Evolutionary conservation across 2,113 vertebrate species (phyloP), one percentile per base, ranked within the genome.

Genomic region (Podiceps cristatus): DNA sequence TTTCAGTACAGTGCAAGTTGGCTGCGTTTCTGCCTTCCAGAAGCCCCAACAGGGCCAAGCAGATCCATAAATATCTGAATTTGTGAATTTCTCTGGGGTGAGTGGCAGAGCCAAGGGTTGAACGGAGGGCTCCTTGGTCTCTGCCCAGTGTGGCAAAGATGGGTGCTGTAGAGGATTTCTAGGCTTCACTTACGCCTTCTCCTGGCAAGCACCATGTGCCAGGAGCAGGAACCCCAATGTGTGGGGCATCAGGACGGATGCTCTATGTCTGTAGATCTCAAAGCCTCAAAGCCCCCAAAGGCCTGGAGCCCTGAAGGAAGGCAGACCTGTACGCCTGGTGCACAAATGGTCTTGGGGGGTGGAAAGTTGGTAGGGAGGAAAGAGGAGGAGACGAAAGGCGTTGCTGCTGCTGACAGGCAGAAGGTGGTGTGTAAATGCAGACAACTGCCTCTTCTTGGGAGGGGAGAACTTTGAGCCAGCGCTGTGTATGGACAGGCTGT

Each of bases 301-400:
- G 50, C 20, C 37, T 40, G 62, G n/a, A 86, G 18, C 24, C 67
- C n/a, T 12, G 11, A 7, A 47, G 50, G 42, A 50, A 16, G 33
- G 16, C 23, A 13, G 5, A 33, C 5, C 45, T 60, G 33, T 19
- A 4, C 1, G 5, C 13, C 24, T 1, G 2, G 47, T 0, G 11
- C 53, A 40, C 63, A 69, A 23, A 28, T 2, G 13, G 24, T 53
- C 59, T 22, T 42, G 40, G 1, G 3, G 19, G 8, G 4, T 72
- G 44, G 29, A 45, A 56, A 80, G 18, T 5, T 47, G 53, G 5
- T 35, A 68, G 40, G 25, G 28, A 75, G 13, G n/a, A 33, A 73
- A n/a, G 64, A 60, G 33, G 12, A 82, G 42, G 14, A 45, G 62
- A 22, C 42, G 58, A 15, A 44, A 60, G 25, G 7, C 6, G 10